Percentiles rank a stretch among this genome's conserved stretches.
Conservation (phyloP, 1,140 invertebrate genomes). For the Hyles vespertilio region DNA sequence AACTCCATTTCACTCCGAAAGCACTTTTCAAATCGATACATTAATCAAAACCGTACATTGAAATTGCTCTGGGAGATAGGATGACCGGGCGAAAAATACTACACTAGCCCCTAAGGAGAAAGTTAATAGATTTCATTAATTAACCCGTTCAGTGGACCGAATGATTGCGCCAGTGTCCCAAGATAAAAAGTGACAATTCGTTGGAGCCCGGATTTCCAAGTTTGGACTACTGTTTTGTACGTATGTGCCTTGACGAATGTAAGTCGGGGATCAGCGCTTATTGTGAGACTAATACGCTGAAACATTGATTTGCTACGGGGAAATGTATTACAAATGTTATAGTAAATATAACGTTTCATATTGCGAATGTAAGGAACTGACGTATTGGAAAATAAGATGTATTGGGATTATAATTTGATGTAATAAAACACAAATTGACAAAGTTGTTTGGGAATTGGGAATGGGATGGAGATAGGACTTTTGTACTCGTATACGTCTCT, state of each 20-base stretch:
- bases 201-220: conserved; percentile 41
- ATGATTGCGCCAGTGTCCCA: conserved; percentile 63
- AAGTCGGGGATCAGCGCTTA: conserved; percentile 17
- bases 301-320: too few species aligned
- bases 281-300: too few species aligned
- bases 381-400: too few species aligned
- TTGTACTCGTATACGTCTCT: too few species aligned
- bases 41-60: conserved; percentile 27
- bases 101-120: conserved; percentile 51
- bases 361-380: too few species aligned
- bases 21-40: conserved; percentile 10
- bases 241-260: conserved; percentile 19
- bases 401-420: too few species aligned
- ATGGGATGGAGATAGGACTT: too few species aligned
- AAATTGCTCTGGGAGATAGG: conserved; percentile 39
- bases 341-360: too few species aligned
- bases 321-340: too few species aligned
- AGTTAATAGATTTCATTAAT: conserved; percentile 75
- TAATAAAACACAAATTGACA: too few species aligned
- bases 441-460: too few species aligned
- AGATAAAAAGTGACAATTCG: conserved; percentile 72
- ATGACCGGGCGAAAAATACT: conserved; percentile 59
- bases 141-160: conserved; percentile 71
- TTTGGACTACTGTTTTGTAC: conserved; percentile 1
- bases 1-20: background rate